These are phyloP conservation scores for Erpobdella octoculata DNA, from an alignment of 2,888 invertebrate species.

Conservation along the genomic window DNA sequence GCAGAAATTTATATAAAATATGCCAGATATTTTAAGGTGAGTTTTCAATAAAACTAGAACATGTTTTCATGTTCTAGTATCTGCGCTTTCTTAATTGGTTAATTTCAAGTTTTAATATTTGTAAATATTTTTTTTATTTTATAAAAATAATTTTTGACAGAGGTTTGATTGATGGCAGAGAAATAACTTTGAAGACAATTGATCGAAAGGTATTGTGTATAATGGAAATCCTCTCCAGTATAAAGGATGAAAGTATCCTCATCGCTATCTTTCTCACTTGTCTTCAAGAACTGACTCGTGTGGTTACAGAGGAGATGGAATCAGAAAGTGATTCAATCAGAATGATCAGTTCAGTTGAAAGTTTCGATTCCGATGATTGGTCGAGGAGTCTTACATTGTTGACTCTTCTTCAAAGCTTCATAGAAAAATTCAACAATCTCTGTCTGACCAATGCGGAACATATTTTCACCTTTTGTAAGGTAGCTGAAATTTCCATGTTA, in stretches of 20 bases:
- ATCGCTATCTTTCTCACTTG: background rate
- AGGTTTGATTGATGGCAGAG: too few relatives aligned
- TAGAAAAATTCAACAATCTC: constrained; percentile 3
- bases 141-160: too few relatives aligned
- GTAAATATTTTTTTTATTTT: too few relatives aligned
- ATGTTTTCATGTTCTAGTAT: too few relatives aligned
- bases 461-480: constrained; percentile 7
- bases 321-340: too few relatives aligned
- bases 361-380: background rate
- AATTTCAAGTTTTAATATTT: too few relatives aligned
- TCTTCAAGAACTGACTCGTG: background rate
- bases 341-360: too few relatives aligned
- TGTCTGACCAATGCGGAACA: background rate
- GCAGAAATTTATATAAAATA: background rate
- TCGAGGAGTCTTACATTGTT: background rate
- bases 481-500: background rate
- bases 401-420: background rate
- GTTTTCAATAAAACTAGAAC: background rate
- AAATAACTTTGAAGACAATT: background rate
- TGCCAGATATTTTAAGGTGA: background rate
- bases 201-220: background rate
- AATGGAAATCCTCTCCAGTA: background rate
- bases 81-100: too few relatives aligned
- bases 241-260: background rate
- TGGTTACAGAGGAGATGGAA: background rate